These are phyloP conservation scores for Ganaspis sp. DNA, from an alignment of 1,140 invertebrate genomes.

Conservation along the genomic window DNA sequence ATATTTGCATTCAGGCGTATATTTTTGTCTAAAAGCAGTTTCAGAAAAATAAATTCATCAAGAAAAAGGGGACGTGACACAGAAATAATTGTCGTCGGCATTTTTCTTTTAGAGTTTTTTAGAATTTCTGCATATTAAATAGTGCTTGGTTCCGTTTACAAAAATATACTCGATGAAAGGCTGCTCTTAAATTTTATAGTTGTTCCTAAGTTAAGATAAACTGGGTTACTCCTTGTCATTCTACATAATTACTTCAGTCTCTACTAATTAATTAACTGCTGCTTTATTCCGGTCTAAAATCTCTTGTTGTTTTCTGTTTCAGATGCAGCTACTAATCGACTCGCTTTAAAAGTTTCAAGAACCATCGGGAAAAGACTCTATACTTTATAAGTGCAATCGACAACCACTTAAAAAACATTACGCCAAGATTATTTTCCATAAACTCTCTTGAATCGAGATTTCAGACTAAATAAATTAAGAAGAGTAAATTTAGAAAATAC, in stretches of 20 bases:
- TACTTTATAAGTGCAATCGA: background rate
- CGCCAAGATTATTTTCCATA: background rate
- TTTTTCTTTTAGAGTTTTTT: background rate
- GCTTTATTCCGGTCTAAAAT: background rate
- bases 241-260: background rate
- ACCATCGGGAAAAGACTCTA: background rate
- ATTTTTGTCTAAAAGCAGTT: background rate
- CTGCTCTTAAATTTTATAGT: no score
- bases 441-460: no score
- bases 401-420: background rate
- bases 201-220: background rate
- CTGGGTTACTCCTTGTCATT: background rate
- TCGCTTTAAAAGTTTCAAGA: background rate
- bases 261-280: background rate
- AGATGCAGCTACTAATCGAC: constrained; percentile 14
- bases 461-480: background rate
- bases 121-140: background rate
- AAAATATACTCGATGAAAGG: background rate
- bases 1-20: background rate
- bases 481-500: no score
- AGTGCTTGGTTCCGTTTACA: background rate
- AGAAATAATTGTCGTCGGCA: background rate
- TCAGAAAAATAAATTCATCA: background rate
- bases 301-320: constrained; percentile 8
- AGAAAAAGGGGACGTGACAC: background rate